Conservation (phyloP, 2,797 vertebrate genomes). For the Triplophysa bombifrons region DNA sequence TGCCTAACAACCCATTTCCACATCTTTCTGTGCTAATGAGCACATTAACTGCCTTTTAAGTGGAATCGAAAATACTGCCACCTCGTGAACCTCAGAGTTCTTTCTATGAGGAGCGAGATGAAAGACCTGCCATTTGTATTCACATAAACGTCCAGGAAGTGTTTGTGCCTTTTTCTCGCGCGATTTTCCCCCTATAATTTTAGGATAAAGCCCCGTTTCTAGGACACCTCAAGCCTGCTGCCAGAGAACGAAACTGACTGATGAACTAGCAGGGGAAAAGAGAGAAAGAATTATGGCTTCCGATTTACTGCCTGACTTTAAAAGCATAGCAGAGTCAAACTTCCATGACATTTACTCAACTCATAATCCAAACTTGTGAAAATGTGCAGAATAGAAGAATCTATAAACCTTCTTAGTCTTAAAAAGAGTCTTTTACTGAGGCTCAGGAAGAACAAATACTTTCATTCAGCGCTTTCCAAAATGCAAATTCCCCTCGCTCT, state of each 20-base stretch:
- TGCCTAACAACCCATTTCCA: constrained; percentile 1
- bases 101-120: constrained; percentile 27
- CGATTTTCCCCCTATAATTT: constrained; percentile 58
- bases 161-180: constrained; percentile 48
- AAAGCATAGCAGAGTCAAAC: constrained; percentile 52
- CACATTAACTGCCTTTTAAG: constrained; percentile 35
- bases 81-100: constrained; percentile 33
- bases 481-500: constrained; percentile 84
- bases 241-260: constrained; percentile 53
- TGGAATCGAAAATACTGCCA: constrained; percentile 37
- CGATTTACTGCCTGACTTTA: constrained; percentile 41
- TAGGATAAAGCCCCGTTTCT: constrained; percentile 57
- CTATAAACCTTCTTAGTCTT: constrained; percentile 75
- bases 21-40: constrained; percentile 35
- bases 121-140: constrained; percentile 57
- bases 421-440: constrained; percentile 82
- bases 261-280: constrained; percentile 37
- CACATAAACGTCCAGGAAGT: constrained; percentile 55
- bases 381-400: constrained; percentile 77
- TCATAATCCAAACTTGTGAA: constrained; percentile 66
- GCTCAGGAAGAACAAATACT: constrained; percentile 81
- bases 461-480: constrained; percentile 83
- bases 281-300: constrained; percentile 20
- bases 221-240: constrained; percentile 45
- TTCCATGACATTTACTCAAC: constrained; percentile 61